Evolutionary conservation across 2,797 vertebrate genomes (phyloP).

Genomic region (Gallinago nigripennis): DNA sequence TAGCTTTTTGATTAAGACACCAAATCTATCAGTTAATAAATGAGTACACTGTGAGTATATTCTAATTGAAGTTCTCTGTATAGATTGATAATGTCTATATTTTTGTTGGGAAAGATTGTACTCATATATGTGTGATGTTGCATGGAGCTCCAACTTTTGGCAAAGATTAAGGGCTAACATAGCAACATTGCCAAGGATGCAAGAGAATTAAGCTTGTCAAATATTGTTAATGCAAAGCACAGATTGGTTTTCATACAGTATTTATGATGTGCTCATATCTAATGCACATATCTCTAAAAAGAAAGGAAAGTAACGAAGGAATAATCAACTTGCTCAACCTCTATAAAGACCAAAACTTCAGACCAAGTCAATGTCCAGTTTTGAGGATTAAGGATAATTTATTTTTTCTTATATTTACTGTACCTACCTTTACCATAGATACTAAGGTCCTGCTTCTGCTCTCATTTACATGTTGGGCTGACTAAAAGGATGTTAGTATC

Average conservation of each 20-base stretch:
- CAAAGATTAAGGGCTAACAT: neutral
- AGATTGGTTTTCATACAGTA: neutral
- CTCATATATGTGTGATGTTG: accelerated
- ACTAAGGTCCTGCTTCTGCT: neutral
- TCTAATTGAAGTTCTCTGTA: neutral
- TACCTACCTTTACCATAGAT: neutral
- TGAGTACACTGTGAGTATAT: neutral
- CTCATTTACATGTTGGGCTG: neutral
- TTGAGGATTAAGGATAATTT: neutral
- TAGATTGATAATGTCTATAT: neutral
- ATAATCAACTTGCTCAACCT: neutral
- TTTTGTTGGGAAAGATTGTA: neutral
- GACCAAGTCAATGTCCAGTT: neutral
- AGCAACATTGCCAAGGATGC: neutral
- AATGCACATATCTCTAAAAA: neutral
- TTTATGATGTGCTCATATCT: neutral
- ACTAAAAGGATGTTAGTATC: neutral
- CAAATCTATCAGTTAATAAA: neutral
- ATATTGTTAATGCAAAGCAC: neutral
- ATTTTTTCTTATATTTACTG: neutral
- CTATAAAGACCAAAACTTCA: neutral
- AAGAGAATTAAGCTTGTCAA: neutral
- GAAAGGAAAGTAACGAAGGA: neutral
- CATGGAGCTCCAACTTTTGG: neutral
- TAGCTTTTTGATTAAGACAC: neutral